Evolutionary conservation across 2,888 invertebrate species (phyloP).

Genomic region (Parapristionchus giblindavisi): DNA sequence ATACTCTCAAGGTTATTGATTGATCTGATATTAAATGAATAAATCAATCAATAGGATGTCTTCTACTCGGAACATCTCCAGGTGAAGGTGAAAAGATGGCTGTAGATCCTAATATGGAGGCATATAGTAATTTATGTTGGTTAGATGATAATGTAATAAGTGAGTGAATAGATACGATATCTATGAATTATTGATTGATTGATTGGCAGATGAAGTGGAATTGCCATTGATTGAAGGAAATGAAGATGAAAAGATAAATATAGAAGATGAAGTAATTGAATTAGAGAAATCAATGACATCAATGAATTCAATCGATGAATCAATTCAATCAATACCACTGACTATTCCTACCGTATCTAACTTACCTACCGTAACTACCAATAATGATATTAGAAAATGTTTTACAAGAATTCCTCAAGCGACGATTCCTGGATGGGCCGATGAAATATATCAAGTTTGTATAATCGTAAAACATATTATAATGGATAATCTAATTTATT

Average conservation of each 20-base stretch:
- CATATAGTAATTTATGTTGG: constrained; percentile 22
- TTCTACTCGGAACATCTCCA: not conserved
- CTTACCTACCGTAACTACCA: too few species aligned
- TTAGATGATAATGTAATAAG: constrained; percentile 3
- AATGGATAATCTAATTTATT: not conserved
- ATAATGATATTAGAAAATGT: constrained; percentile 1
- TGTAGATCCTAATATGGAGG: not conserved
- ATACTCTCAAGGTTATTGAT: not conserved
- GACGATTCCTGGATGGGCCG: constrained; percentile 10
- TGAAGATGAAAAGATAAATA: not conserved
- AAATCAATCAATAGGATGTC: constrained; percentile 8
- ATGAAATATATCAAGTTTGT: constrained; percentile 20
- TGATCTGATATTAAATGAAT: not conserved
- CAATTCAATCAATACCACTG: too few species aligned
- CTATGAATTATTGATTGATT: too few species aligned
- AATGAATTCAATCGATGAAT: constrained; percentile 10
- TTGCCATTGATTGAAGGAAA: not conserved
- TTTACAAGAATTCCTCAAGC: constrained; percentile 17
- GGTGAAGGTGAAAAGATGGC: constrained; percentile 22
- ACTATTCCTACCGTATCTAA: not conserved
- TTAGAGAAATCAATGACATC: not conserved
- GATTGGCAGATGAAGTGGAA: not conserved
- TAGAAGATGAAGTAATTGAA: not conserved
- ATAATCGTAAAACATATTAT: too few species aligned
- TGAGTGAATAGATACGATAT: not conserved